Base-by-base conservation (phyloP, 2,797 vertebrate genomes). In the Aeoliscus strigatus region DNA sequence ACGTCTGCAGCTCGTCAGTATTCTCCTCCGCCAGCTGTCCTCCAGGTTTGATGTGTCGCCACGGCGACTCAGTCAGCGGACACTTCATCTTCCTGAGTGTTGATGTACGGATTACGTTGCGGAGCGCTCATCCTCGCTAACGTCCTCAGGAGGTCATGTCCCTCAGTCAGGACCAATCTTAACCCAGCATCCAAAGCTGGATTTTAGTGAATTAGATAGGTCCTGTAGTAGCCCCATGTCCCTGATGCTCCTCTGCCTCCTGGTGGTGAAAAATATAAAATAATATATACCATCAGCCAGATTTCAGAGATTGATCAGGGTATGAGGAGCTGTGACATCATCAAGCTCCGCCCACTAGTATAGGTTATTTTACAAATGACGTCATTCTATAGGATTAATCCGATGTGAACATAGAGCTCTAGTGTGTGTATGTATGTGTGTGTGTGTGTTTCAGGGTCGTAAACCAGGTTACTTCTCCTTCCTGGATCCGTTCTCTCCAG, bases 401-500 rank as follows among this genome's bases (percentile, higher is more conserved):
- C 18, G 6, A 6, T 3, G 18, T 6, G 3, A 21, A 21, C 18
- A 3, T 6, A 21, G 3, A 3, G 18, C 3, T 21, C 18, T 21
- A 21, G 3, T 21, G 18, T 21, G 3, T 21, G 18, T 21, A 21
- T 21, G 18, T 21, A 6, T 29, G 28, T 29, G 28, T 29, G 29
- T 30, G 29, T 30, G 13, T 30, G 29, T 30, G 29, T 30, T 57
- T 39, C 71, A 93, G 93, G 91, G 91, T 32, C 90, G 91, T 53
- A 94, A 93, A 68, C 93, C 92, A 0, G 93, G 93, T 5, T 95
- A 94, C 75, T 94, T 95, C 86, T 95, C 93, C 67, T 95, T 95
- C 83, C 81, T 95, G 77, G 93, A 95, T 67, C 93, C 93, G 29
- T 95, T 95, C 83, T 95, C 93, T 9, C 93, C 93, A 0, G 93